Percentiles rank a stretch among this genome's conserved stretches.
Conservation (phyloP, 2,888 invertebrate genomes). For the Exocentrus adspersus region DNA sequence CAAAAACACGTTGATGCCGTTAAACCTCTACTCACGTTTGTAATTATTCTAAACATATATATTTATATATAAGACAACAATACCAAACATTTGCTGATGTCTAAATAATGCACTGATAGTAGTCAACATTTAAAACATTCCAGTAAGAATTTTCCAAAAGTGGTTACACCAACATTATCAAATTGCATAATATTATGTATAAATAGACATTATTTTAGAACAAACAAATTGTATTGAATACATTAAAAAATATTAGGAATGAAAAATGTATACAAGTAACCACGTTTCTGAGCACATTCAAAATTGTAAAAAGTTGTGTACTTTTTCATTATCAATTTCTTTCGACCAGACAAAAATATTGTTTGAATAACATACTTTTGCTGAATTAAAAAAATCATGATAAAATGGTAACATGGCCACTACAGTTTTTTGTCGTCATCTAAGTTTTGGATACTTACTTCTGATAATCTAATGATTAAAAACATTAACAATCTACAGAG, state of each 20-base stretch:
- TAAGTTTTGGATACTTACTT: too few species aligned
- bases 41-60: conserved; percentile 12
- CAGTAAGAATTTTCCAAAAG: conserved; percentile 23
- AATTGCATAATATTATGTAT: too few species aligned
- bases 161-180: conserved; percentile 23
- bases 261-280: conserved; percentile 14
- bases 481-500: too few species aligned
- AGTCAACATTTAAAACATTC: conserved; percentile 20
- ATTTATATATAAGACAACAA: conserved; percentile 20
- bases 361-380: too few species aligned
- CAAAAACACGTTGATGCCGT: background rate
- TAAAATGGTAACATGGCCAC: background rate
- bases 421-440: too few species aligned
- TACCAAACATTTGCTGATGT: conserved; percentile 16
- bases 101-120: conserved; percentile 5
- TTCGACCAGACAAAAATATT: too few species aligned
- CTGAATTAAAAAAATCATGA: too few species aligned
- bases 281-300: conserved; percentile 8
- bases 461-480: too few species aligned
- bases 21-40: background rate
- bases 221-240: background rate
- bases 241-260: conserved; percentile 2
- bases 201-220: too few species aligned
- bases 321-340: conserved; percentile 1
- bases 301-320: background rate